These are phyloP conservation scores for Cydia pomonella DNA, from an alignment of 1,140 invertebrate species.

Conservation along the genomic window DNA sequence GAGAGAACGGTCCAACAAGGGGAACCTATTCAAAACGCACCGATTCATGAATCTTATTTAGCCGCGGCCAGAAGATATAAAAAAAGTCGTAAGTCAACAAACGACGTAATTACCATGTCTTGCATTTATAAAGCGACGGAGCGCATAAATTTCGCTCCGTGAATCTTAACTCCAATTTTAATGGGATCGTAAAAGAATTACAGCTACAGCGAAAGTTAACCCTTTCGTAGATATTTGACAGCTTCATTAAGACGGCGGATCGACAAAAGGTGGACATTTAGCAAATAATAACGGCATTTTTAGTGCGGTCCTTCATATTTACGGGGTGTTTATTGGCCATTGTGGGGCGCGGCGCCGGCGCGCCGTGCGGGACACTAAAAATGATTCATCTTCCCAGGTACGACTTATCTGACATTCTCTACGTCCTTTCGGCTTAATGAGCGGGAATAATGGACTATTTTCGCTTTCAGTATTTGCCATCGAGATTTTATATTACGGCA, in stretches of 20 bases:
- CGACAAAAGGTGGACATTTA: conserved; percentile 74
- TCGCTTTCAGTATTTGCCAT: conserved; percentile 35
- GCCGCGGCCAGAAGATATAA: conserved; percentile 34
- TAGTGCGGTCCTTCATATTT: conserved; percentile 71
- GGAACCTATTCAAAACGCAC: conserved; percentile 23
- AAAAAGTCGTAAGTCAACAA: conserved; percentile 42
- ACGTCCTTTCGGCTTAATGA: conserved; percentile 56
- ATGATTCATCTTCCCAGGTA: conserved; percentile 63
- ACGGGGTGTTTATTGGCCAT: conserved; percentile 77
- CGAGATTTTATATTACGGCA: neutral
- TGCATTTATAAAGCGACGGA: conserved; percentile 41
- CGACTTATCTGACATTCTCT: conserved; percentile 45
- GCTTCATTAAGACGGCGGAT: conserved; percentile 49
- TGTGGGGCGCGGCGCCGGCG: conserved; percentile 53
- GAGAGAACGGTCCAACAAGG: conserved; percentile 37
- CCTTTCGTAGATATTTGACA: conserved; percentile 58
- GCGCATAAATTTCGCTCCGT: conserved; percentile 40
- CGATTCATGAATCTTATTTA: conserved; percentile 34
- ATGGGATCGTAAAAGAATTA: conserved; percentile 48
- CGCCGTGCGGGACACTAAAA: conserved; percentile 50
- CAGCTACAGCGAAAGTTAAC: conserved; percentile 40
- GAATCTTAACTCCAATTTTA: conserved; percentile 41
- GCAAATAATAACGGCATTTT: conserved; percentile 72
- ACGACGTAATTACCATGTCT: conserved; percentile 57
- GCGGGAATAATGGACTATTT: conserved; percentile 50